Evolutionary conservation across 2,888 invertebrate species (phyloP).

Genomic region (Eupithecia pulchellata): DNA sequence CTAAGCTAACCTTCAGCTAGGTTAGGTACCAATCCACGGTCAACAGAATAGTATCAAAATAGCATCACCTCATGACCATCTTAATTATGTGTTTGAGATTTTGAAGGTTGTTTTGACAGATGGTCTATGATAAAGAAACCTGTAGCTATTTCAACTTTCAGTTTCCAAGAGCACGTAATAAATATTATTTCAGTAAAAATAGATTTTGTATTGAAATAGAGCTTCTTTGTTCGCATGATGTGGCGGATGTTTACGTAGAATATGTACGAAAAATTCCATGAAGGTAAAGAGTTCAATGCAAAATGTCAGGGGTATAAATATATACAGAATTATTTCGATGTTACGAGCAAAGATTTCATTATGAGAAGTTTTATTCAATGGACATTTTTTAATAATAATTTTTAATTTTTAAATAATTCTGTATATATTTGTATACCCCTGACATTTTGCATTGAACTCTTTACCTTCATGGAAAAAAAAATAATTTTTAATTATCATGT

Average conservation of each 20-base stretch:
- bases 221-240: conserved; percentile 15
- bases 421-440: no score
- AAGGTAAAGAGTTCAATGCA: conserved; percentile 12
- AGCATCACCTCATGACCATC: no score
- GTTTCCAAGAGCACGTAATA: conserved; percentile 10
- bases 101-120: background rate
- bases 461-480: no score
- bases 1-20: no score
- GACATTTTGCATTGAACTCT: no score
- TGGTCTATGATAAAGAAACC: background rate
- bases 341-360: no score
- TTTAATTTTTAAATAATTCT: no score
- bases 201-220: conserved; percentile 23
- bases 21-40: no score
- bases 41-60: no score
- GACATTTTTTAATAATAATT: no score
- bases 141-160: background rate
- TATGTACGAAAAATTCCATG: conserved; percentile 11
- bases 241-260: conserved; percentile 23
- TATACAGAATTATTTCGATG: background rate
- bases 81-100: background rate
- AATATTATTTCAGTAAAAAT: conserved; percentile 21
- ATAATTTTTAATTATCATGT: no score
- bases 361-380: no score
- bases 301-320: background rate